Evolutionary conservation across 1,140 invertebrate species (phyloP).

Genomic region (Drosophila arawakana): DNA sequence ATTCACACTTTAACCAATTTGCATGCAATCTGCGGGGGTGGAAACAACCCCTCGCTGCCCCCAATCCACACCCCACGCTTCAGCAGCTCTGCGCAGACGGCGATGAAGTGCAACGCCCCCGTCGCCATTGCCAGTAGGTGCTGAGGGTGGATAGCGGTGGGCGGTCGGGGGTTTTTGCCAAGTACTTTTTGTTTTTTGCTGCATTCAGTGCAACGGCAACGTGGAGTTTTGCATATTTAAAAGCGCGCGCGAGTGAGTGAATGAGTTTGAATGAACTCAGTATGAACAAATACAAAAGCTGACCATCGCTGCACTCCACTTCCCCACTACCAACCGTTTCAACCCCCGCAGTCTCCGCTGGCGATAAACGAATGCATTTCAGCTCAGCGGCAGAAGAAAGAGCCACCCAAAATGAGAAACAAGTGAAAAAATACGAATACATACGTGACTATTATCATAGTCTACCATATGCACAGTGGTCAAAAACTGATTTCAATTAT

Average conservation of each 20-base stretch:
- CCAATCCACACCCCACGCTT: not conserved
- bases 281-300: slow-evolving; percentile 50
- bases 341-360: not conserved
- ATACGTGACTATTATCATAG: slow-evolving; percentile 16
- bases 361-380: slow-evolving; percentile 48
- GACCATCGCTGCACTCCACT: slow-evolving; percentile 7
- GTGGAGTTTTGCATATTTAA: slow-evolving; percentile 79
- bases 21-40: slow-evolving; percentile 82
- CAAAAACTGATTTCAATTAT: not conserved
- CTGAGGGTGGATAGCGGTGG: slow-evolving; percentile 20
- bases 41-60: slow-evolving; percentile 48
- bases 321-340: not conserved
- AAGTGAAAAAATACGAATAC: slow-evolving; percentile 43
- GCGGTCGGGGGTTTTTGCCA: slow-evolving; percentile 7
- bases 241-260: slow-evolving; percentile 70
- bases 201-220: slow-evolving; percentile 61
- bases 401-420: slow-evolving; percentile 26
- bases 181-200: slow-evolving; percentile 55
- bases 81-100: slow-evolving; percentile 45
- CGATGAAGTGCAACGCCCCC: slow-evolving; percentile 61
- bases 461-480: slow-evolving; percentile 29
- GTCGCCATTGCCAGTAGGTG: slow-evolving; percentile 41
- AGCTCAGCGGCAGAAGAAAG: slow-evolving; percentile 47
- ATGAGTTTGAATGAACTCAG: slow-evolving; percentile 82
- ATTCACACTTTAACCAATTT: slow-evolving; percentile 84